Conservation (phyloP, 2,113 vertebrate genomes). For the Tachysurus fulvidraco region DNA sequence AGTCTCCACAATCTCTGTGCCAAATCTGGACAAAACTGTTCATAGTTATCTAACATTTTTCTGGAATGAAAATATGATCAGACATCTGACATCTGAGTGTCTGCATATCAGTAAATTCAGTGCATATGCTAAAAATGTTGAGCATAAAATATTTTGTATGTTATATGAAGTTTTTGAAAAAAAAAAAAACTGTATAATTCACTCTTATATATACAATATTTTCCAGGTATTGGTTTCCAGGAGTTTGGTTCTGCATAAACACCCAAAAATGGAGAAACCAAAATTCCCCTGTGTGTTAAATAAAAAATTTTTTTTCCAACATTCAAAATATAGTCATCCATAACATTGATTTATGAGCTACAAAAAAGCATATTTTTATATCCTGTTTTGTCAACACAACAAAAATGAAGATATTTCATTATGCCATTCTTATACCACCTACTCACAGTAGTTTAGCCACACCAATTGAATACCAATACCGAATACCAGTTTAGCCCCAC, state of each 20-base stretch:
- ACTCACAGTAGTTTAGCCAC: too few species aligned
- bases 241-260: neutral
- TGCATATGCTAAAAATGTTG: too few species aligned
- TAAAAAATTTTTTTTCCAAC: neutral
- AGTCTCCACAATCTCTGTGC: neutral
- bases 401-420: neutral
- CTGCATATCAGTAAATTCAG: conserved; percentile 51
- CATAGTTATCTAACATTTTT: conserved; percentile 15
- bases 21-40: neutral
- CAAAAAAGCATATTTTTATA: neutral
- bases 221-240: neutral
- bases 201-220: neutral
- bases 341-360: neutral
- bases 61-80: conserved; percentile 52
- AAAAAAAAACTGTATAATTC: neutral
- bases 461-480: too few species aligned
- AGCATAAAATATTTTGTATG: neutral
- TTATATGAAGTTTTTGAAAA: neutral
- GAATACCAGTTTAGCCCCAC: too few species aligned
- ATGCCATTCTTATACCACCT: neutral
- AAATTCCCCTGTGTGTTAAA: neutral
- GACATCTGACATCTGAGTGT: conserved; percentile 16
- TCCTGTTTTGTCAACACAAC: neutral
- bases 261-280: neutral
- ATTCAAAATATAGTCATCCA: neutral